Percentiles rank a stretch among this genome's conserved stretches.
Conservation (phyloP, 2,797 vertebrate genomes). For the Cygnus olor region DNA sequence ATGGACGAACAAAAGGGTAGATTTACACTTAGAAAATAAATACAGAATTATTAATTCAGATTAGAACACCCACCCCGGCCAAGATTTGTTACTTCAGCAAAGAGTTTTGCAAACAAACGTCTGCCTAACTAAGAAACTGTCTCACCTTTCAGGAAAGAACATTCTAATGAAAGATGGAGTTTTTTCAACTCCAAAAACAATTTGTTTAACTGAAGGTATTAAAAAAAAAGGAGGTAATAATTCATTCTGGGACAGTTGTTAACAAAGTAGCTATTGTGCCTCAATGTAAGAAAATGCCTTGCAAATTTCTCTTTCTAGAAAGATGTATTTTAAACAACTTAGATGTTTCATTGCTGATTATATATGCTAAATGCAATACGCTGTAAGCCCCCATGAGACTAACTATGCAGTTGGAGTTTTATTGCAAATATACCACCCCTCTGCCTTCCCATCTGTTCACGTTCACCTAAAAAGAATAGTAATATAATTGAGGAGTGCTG, state of each 20-base stretch:
- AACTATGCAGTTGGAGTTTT: conserved; percentile 60
- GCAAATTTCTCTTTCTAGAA: conserved; percentile 8
- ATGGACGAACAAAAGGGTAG: neutral
- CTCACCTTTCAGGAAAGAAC: neutral
- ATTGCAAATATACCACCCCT: conserved; percentile 76
- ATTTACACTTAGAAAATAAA: neutral
- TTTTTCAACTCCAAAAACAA: neutral
- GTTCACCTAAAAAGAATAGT: conserved; percentile 70
- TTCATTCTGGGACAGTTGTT: neutral
- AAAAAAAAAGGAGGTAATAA: neutral
- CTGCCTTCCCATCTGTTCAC: conserved; percentile 70
- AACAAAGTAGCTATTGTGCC: neutral
- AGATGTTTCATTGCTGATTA: neutral
- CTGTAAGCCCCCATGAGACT: conserved; percentile 42
- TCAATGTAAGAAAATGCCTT: neutral
- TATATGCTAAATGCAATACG: conserved; percentile 29
- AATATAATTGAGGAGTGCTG: conserved; percentile 58
- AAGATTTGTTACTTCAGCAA: neutral
- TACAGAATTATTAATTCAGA: neutral
- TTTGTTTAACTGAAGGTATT: neutral
- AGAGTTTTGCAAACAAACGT: neutral
- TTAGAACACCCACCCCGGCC: neutral
- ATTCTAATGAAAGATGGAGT: neutral
- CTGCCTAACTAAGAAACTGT: neutral
- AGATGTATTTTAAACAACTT: neutral